A percentile compares a stretch with the other conserved stretches of the same genome.
These are phyloP conservation scores for Ophthalmotilapia sp. DNA, from an alignment of 2,113 vertebrate species.

Conservation along the genomic window DNA sequence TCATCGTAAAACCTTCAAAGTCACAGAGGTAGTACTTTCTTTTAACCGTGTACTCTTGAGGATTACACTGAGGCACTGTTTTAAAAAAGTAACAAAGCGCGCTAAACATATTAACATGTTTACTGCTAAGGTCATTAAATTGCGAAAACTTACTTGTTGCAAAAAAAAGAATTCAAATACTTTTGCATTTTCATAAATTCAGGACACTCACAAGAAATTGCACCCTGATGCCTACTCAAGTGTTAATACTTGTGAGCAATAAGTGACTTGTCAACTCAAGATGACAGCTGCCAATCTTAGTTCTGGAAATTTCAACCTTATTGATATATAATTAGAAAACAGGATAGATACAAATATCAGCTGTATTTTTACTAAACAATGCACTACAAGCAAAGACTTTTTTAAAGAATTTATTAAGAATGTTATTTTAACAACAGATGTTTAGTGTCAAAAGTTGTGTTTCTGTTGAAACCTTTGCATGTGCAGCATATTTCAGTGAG, in stretches of 20 bases:
- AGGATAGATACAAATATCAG: background rate
- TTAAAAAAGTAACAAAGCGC: fast-evolving
- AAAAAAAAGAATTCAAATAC: background rate
- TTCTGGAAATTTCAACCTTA: background rate
- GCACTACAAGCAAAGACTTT: background rate
- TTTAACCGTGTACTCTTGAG: background rate
- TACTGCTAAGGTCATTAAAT: background rate
- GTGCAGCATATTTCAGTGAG: background rate
- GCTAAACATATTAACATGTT: background rate
- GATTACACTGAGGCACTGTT: background rate
- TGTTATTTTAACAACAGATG: background rate
- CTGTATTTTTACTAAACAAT: background rate
- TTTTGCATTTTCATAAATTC: background rate
- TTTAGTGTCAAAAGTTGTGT: background rate
- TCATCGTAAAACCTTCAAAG: background rate
- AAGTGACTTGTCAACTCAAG: fast-evolving
- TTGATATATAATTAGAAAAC: background rate
- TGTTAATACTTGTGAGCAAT: background rate
- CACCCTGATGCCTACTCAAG: background rate
- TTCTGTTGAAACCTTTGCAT: background rate
- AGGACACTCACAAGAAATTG: background rate
- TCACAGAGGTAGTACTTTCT: background rate
- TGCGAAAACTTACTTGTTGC: background rate
- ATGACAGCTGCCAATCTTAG: background rate
- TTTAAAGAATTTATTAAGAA: background rate